A percentile compares a stretch with the other conserved stretches of the same genome.
phyloP scores from a whole-genome alignment of 35 echinoderm and acorn worm genomes.

The Diadema setosum region DNA sequence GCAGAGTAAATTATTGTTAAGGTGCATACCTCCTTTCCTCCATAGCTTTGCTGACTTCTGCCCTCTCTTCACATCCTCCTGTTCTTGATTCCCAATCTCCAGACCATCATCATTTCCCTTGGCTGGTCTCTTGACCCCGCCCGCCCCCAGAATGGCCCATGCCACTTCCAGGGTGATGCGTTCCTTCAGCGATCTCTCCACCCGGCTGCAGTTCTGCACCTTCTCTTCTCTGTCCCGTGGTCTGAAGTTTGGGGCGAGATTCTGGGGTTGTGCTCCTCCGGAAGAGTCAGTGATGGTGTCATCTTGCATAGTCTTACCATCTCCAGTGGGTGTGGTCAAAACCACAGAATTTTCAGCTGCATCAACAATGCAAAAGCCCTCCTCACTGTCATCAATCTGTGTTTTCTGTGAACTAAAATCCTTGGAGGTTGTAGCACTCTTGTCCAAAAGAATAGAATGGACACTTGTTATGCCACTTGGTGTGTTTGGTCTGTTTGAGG shows the following conservation, averaged over 20 bases:
- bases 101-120: neutral
- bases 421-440: neutral
- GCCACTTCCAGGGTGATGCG: constrained; percentile 57
- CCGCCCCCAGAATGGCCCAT: constrained; percentile 2
- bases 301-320: too few species aligned
- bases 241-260: constrained; percentile 50
- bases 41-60: constrained; percentile 41
- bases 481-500: neutral
- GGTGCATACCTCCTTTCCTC: constrained; percentile 76
- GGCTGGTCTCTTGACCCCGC: neutral
- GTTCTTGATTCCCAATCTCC: neutral
- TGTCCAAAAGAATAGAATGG: neutral
- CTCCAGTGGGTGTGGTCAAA: too few species aligned
- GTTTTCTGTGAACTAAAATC: neutral
- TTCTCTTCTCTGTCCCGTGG: constrained; percentile 56
- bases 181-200: constrained; percentile 45
- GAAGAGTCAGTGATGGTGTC: too few species aligned
- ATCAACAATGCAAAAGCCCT: neutral
- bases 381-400: neutral
- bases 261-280: too few species aligned
- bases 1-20: too few species aligned
- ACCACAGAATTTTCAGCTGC: neutral
- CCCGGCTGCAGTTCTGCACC: constrained; percentile 73
- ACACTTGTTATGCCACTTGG: neutral
- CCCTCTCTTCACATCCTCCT: neutral